Base-by-base conservation (phyloP, 2,888 invertebrate genomes). In the Pheosia tremula region DNA sequence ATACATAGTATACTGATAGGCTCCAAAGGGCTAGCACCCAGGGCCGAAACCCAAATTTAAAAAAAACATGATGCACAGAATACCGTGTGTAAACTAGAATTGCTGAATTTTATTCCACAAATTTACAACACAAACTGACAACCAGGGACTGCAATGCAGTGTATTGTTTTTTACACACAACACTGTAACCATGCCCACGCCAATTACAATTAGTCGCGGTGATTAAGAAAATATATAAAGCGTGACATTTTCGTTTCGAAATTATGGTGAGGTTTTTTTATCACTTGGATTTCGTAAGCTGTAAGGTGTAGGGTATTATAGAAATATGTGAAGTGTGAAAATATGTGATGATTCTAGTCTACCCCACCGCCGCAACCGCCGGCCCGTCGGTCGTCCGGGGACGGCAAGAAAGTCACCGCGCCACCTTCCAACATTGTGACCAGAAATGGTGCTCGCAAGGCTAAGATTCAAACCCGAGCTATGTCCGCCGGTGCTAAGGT, bases 381-480 rank as follows among this genome's bases (percentile, higher is more conserved):
- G 50, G 72, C 80, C 24, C 83, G 87, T 36, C 85, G 87, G 58
- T 85, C 88, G 4, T 84, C 85, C 49, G 85, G 85, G 47, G 91
- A 91, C 36, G 82, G 72, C 60, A 90, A 85, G 69, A 93, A 90
- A 71, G 81, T 79, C 57, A 82, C 86, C 53, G 86, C 89, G 38
- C 85, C 88, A n/a, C 74, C 87, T n/a, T 85, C 91, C n/a, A 89
- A 67, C 59, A 93, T 95, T 67, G 89, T 95, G 37, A 95, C 95
- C 61, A 91, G 95, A 78, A 95, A 95, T 82, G 94, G 94, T 61
- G 95, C 95, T 62, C 94, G 95, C 70, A 95, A 95, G 83, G 94
- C 95, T 60, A 95, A 95, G 88, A 95, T 95, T 58, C 95, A 95
- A 82, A 95, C 95, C 45, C 91, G 95, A 58, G 95, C 95, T 49